Evolutionary conservation across 2,113 vertebrate genomes (phyloP), one percentile per base, ranked within the genome.

Genomic region (Oxyruncus cristatus): DNA sequence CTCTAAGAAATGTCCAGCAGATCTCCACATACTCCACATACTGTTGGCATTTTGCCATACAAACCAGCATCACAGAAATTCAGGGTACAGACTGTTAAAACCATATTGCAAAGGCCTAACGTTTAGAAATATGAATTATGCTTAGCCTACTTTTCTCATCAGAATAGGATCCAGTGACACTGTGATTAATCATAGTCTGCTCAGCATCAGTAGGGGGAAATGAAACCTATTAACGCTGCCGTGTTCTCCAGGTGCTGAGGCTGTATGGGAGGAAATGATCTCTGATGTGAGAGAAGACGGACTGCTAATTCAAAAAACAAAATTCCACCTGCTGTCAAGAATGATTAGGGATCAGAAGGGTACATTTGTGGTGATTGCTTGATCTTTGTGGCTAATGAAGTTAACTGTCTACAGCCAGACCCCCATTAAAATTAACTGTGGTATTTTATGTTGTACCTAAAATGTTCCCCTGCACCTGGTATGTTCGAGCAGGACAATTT

Each of bases 151-250:
- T 93, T 81, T 92, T 72, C 62, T 89, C 53, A 73, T 94, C 88
- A 91, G 86, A 73, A 73, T 16, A 50, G 76, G 42, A 85, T 88
- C 49, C 5, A 35, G 62, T 94, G 91, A 61, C 80, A 85, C 76
- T 49, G 74, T 96, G 92, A 95, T 94, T 96, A 94, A 96, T 97
- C 88, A 78, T 5, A 42, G 80, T 49, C 73, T 73, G 79, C 52
- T 95, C 15, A 16, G 75, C 63, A 59, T 89, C 85, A 74, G 67
- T 28, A 72, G 61, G 61, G 77, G 82, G 61, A 52, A 85, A 77
- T 93, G 78, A 86, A 91, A 70, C 30, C 63, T 53, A 75, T 94
- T 96, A 93, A 71, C 0, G 9, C 76, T 76, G 76, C 66, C 2
- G 33, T 68, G 80, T 62, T 92, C 66, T 85, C 47, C 86, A 42